Percentiles rank a stretch among this genome's conserved stretches.
These are phyloP conservation scores for Hormiphora californensis DNA, from an alignment of 37 sponge, comb jelly and placozoan species.

Conservation along the genomic window DNA sequence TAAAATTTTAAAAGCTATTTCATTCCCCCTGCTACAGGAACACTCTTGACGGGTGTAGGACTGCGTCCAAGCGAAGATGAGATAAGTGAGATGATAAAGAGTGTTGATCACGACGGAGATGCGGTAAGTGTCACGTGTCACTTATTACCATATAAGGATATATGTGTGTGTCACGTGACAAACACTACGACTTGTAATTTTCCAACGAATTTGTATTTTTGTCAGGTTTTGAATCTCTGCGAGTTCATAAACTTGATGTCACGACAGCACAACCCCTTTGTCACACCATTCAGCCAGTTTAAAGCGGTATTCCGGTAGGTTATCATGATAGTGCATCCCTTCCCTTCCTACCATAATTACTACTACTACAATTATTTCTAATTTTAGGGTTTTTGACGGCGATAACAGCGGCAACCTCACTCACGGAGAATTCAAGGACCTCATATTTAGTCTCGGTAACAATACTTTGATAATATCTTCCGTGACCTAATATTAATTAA, in stretches of 20 bases:
- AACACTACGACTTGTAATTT: background rate
- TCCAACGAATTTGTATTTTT: background rate
- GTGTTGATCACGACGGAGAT: constrained; percentile 20
- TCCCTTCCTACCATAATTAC: background rate
- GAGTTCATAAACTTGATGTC: constrained; percentile 53
- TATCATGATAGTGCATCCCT: background rate
- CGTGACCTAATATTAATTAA: too few relatives aligned
- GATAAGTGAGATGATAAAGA: constrained; percentile 23
- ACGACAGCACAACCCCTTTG: constrained; percentile 39
- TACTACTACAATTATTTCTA: background rate
- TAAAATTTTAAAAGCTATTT: too few relatives aligned
- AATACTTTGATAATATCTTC: too few relatives aligned
- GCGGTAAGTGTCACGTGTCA: background rate
- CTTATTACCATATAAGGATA: background rate
- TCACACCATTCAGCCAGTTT: constrained; percentile 23
- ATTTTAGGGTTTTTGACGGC: constrained; percentile 15
- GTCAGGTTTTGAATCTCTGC: constrained; percentile 19
- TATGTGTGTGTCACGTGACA: background rate
- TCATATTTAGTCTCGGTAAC: constrained; percentile 49
- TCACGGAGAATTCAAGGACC: constrained; percentile 27
- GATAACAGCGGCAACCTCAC: constrained; percentile 10
- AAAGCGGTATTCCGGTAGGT: constrained; percentile 43
- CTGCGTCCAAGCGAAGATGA: constrained; percentile 18
- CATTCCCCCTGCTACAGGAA: too few relatives aligned
- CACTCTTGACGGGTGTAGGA: constrained; percentile 20